Evolutionary conservation across 2,113 vertebrate species (phyloP).

Genomic region (Pseudorectes ferrugineus): DNA sequence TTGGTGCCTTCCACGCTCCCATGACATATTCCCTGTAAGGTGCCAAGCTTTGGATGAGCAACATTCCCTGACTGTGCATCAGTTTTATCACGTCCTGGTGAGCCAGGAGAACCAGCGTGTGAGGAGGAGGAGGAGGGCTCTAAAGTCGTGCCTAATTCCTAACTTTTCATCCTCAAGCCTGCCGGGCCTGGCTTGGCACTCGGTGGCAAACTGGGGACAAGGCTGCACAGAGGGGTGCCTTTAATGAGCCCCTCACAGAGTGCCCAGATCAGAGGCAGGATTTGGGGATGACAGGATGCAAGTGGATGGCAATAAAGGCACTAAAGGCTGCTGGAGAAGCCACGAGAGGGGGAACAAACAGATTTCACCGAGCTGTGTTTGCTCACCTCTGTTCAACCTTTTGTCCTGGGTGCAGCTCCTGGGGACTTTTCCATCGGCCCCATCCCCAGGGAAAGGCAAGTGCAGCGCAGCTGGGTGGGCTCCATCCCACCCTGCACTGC

Average conservation of each 20-base stretch:
- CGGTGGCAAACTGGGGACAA: not conserved
- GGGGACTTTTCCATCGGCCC: not conserved
- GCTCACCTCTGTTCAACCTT: not conserved
- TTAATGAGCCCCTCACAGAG: fast-evolving
- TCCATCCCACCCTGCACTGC: not conserved
- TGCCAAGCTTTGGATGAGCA: not conserved
- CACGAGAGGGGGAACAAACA: not conserved
- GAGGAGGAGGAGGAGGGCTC: not conserved
- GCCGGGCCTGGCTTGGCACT: not conserved
- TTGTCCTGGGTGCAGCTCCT: not conserved
- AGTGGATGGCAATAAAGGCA: not conserved
- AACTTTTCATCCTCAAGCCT: not conserved
- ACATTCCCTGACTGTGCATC: not conserved
- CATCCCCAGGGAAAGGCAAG: not conserved
- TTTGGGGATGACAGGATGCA: not conserved
- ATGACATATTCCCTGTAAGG: not conserved
- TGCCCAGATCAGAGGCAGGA: not conserved
- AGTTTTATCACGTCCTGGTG: not conserved
- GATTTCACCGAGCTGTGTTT: not conserved
- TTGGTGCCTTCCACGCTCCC: too few relatives aligned
- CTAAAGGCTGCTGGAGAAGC: not conserved
- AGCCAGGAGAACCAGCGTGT: not conserved
- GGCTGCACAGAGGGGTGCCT: not conserved
- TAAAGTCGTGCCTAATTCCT: not conserved
- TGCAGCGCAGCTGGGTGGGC: not conserved